A percentile compares a stretch with the other conserved stretches of the same genome.
phyloP scores from a whole-genome alignment of 2,113 vertebrate genomes.

The Puntigrus tetrazona region DNA sequence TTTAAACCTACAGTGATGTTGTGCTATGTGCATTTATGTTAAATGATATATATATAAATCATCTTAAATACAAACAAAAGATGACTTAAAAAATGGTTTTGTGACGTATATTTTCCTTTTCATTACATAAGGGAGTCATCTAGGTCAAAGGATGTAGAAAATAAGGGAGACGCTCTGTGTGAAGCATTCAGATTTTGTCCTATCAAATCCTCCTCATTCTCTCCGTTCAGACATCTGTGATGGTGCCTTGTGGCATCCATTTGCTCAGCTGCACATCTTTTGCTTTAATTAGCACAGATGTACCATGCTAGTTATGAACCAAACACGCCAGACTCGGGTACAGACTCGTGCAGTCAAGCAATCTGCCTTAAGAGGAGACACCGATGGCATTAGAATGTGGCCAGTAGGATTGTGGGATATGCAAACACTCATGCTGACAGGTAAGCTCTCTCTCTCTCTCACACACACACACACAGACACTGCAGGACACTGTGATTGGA shows the following conservation, averaged over 20 bases:
- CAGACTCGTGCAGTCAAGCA: not conserved
- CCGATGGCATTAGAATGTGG: not conserved
- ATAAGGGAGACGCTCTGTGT: not conserved
- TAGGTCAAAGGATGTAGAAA: not conserved
- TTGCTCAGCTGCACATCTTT: constrained; percentile 14
- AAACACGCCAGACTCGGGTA: not conserved
- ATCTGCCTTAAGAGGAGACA: not conserved
- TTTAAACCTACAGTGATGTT: not conserved
- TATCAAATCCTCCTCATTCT: not conserved
- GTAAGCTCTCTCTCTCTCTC: not conserved
- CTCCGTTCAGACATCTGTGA: constrained; percentile 4
- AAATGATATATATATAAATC: not conserved
- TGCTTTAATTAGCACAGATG: constrained; percentile 24
- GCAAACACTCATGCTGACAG: not conserved
- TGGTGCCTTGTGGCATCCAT: constrained; percentile 4
- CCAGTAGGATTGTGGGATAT: not conserved
- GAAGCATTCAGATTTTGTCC: not conserved
- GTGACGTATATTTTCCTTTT: not conserved
- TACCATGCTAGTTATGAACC: not conserved
- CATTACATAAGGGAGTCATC: not conserved
- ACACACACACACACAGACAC: constrained; percentile 8
- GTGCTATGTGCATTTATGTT: not conserved
- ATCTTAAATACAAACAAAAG: not conserved
- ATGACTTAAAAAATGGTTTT: not conserved
- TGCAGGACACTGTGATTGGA: not conserved